A percentile compares a stretch with the other conserved stretches of the same genome.
Evolutionary conservation across 1,140 invertebrate genomes (phyloP).

Genomic region (Diplogasteroides magnus): DNA sequence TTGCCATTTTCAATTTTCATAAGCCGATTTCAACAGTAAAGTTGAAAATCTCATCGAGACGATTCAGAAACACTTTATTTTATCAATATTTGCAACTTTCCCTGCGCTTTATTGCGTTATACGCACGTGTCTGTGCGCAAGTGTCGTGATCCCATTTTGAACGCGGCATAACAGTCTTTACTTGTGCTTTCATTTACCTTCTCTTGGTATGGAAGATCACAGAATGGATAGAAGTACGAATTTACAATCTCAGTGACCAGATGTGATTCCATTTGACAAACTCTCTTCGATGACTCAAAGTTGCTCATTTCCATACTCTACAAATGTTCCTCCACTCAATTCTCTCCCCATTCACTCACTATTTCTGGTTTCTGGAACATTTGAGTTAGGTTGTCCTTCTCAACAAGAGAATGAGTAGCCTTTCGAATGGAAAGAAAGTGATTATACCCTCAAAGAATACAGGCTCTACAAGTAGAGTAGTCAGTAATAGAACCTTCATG

Average conservation of each 20-base stretch:
- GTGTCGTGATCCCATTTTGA: no score
- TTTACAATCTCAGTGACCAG: constrained; percentile 23
- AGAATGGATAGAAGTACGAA: constrained; percentile 18
- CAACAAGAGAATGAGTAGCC: constrained; percentile 9
- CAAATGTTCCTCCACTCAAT: neutral
- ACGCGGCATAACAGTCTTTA: neutral
- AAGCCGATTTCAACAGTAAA: no score
- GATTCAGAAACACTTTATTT: no score
- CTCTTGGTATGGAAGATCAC: constrained; percentile 4
- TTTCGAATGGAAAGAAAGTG: constrained; percentile 14
- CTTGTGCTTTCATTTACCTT: constrained; percentile 6
- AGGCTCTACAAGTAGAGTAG: neutral
- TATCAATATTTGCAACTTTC: no score
- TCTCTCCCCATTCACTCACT: constrained; percentile 6
- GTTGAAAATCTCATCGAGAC: no score
- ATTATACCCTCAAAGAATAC: constrained; percentile 5
- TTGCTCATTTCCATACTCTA: constrained; percentile 8
- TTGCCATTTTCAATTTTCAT: no score
- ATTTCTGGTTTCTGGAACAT: constrained; percentile 14
- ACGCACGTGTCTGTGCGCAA: no score
- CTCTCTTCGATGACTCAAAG: constrained; percentile 17
- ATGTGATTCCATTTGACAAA: constrained; percentile 18
- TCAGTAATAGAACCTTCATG: constrained; percentile 2
- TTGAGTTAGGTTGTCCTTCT: constrained; percentile 5
- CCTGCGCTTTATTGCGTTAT: no score